Conservation (phyloP, 2,888 invertebrate genomes). For the Drosophila aldrichi region DNA sequence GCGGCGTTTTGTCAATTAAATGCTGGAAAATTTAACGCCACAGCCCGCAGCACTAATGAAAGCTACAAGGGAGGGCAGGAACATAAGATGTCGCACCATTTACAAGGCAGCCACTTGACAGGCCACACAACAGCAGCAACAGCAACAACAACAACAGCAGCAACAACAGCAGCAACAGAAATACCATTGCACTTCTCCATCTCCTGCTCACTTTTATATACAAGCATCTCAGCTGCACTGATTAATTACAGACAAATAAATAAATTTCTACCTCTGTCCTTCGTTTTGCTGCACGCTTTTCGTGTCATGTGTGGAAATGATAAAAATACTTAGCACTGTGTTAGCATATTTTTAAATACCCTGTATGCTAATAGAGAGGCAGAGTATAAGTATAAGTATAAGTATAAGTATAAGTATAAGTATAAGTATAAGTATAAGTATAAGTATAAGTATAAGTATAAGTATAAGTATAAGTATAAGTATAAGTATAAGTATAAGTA, state of each 20-base stretch:
- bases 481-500: background rate
- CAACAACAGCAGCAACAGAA: slow-evolving; percentile 19
- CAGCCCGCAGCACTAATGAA: slow-evolving; percentile 51
- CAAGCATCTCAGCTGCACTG: slow-evolving; percentile 39
- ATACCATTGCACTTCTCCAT: slow-evolving; percentile 16
- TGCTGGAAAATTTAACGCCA: slow-evolving; percentile 81
- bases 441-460: background rate
- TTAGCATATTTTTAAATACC: slow-evolving; percentile 21
- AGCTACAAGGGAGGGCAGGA: slow-evolving; percentile 24
- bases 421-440: background rate
- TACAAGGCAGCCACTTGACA: slow-evolving; percentile 42
- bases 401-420: background rate
- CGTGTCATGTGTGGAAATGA: slow-evolving; percentile 59
- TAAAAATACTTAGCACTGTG: slow-evolving; percentile 67
- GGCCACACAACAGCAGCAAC: slow-evolving; percentile 14
- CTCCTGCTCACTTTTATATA: background rate
- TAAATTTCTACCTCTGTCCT: slow-evolving; percentile 29
- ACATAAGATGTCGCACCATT: slow-evolving; percentile 24
- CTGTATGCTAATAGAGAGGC: no score
- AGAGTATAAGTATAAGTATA: background rate
- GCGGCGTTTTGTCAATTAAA: slow-evolving; percentile 84
- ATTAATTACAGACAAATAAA: slow-evolving; percentile 75
- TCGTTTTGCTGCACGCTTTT: slow-evolving; percentile 5
- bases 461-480: background rate
- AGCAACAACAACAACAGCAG: slow-evolving; percentile 10